phyloP scores from a whole-genome alignment of 1,140 invertebrate genomes.

The Orussus abietinus region DNA sequence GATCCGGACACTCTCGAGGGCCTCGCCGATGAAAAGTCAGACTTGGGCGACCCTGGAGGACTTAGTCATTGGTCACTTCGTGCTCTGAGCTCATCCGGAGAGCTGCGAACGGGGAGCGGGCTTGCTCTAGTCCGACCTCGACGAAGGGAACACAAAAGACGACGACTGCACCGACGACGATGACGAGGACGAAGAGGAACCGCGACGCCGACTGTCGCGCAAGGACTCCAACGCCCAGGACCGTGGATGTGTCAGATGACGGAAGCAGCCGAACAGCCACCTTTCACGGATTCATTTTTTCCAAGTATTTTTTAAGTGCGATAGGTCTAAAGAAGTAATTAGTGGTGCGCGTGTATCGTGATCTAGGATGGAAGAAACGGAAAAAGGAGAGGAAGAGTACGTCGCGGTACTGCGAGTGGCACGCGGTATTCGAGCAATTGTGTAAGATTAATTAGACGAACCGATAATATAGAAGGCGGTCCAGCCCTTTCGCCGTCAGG shows the following conservation, averaged over 20 bases:
- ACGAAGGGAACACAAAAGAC: constrained; percentile 13
- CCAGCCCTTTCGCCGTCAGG: no score
- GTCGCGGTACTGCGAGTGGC: neutral
- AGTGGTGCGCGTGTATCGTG: constrained; percentile 29
- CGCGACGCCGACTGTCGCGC: neutral
- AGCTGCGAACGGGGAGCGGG: neutral
- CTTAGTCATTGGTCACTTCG: no score
- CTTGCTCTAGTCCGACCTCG: constrained; percentile 1
- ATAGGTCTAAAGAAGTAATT: constrained; percentile 35
- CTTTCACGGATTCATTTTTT: constrained; percentile 48
- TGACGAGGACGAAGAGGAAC: neutral
- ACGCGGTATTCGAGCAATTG: no score
- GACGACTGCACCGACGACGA: neutral
- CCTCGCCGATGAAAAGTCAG: constrained; percentile 38
- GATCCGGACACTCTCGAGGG: constrained; percentile 17
- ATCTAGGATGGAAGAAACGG: neutral
- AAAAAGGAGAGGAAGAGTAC: constrained; percentile 1
- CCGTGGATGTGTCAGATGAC: constrained; percentile 24
- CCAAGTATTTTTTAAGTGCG: constrained; percentile 52
- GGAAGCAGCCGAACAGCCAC: constrained; percentile 32
- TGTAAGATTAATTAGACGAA: no score
- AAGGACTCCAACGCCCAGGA: neutral
- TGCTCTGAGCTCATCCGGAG: no score
- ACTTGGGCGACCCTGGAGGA: constrained; percentile 39
- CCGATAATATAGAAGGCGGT: no score